phyloP scores from a whole-genome alignment of 2,113 vertebrate genomes.

The Rhinolophus ferrumequinum region DNA sequence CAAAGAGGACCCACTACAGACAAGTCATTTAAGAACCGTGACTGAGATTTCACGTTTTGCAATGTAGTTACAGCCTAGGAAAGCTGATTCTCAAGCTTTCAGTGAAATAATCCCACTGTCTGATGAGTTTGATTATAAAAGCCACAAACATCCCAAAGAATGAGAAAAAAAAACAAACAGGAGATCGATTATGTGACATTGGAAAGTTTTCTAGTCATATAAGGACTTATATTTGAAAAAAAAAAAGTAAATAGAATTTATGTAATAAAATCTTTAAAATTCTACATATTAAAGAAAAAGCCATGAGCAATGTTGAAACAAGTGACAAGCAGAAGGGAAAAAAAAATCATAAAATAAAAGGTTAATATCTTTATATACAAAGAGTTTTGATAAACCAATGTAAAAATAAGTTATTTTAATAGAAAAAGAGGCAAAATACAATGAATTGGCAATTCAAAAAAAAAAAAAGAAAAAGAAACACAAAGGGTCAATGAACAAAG shows the following conservation, averaged over 20 bases:
- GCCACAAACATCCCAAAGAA: background rate
- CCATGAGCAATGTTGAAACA: background rate
- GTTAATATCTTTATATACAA: background rate
- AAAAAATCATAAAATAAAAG: background rate
- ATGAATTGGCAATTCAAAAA: background rate
- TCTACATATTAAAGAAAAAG: background rate
- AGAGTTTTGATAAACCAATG: background rate
- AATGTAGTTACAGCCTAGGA: background rate
- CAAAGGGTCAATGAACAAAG: background rate
- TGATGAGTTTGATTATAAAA: background rate
- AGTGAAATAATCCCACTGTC: background rate
- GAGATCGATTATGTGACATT: background rate
- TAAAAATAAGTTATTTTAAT: constrained; percentile 13
- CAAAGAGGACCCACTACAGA: background rate
- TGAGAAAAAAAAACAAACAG: background rate
- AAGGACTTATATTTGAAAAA: background rate
- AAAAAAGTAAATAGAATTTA: background rate
- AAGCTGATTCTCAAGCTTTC: background rate
- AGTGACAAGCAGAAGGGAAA: background rate
- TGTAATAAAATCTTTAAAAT: background rate
- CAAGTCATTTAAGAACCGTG: background rate
- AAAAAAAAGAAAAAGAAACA: background rate
- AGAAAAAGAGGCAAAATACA: constrained; percentile 8
- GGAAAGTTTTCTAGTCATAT: background rate
- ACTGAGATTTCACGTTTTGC: background rate